Evolutionary conservation across 2,888 invertebrate species (phyloP).

Genomic region (Syrista parreyssii): DNA sequence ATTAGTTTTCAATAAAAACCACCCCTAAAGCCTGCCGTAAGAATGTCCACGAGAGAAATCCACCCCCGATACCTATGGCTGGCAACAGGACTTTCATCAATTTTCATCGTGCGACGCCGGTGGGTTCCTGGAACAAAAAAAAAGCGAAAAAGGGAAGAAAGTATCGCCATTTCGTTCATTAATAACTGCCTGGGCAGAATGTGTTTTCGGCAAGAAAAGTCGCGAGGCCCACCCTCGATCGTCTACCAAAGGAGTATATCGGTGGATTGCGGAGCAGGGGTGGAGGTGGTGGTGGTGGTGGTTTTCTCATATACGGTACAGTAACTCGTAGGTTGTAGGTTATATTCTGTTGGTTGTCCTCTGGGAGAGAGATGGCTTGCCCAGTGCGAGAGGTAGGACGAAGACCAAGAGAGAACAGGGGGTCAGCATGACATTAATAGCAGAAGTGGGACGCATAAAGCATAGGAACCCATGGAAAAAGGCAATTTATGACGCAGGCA

Average conservation of each 20-base stretch:
- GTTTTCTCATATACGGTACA: too few species aligned
- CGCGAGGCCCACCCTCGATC: conserved; percentile 36
- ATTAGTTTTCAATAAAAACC: neutral
- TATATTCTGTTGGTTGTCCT: too few species aligned
- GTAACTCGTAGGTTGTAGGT: too few species aligned
- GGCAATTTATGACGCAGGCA: conserved; percentile 55
- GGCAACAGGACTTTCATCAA: neutral
- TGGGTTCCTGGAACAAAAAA: neutral
- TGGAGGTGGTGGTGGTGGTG: too few species aligned
- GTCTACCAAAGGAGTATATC: conserved; percentile 10
- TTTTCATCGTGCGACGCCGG: conserved; percentile 1
- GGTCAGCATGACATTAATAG: conserved; percentile 55
- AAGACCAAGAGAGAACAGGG: neutral
- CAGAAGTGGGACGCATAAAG: conserved; percentile 63
- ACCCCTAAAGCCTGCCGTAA: too few species aligned
- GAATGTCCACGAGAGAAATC: too few species aligned
- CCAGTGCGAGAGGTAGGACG: too few species aligned
- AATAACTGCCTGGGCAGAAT: conserved; percentile 52
- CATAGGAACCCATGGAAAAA: conserved; percentile 55
- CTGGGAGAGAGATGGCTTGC: too few species aligned
- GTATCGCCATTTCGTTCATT: conserved; percentile 44
- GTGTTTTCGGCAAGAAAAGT: conserved; percentile 56
- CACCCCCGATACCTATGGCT: neutral
- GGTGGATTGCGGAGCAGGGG: conserved; percentile 12
- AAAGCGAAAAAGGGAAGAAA: neutral